Evolutionary conservation across 2,113 vertebrate species (phyloP).

Genomic region (Corvus moneduloides): DNA sequence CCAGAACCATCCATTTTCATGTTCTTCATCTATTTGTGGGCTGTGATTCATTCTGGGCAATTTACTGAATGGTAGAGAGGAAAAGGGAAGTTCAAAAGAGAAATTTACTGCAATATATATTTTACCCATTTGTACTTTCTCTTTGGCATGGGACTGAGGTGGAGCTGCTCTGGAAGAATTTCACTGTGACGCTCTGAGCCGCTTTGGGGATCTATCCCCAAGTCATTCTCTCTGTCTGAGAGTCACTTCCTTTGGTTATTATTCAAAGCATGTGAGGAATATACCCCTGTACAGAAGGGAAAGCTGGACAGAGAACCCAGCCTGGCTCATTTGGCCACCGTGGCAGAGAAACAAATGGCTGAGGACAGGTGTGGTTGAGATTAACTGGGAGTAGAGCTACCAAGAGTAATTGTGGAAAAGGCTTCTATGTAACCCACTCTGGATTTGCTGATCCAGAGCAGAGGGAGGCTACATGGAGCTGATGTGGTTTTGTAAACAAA

Average conservation of each 20-base stretch:
- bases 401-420: background rate
- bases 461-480: background rate
- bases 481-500: background rate
- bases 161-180: background rate
- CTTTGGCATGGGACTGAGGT: background rate
- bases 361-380: background rate
- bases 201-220: background rate
- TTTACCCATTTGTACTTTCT: background rate
- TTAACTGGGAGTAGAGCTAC: background rate
- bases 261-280: background rate
- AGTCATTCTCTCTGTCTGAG: background rate
- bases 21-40: background rate
- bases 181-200: background rate
- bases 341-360: background rate
- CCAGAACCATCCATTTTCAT: background rate
- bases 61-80: background rate
- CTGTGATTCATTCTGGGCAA: conserved; percentile 9
- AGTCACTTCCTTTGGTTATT: background rate
- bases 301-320: background rate
- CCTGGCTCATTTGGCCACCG: background rate
- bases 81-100: background rate
- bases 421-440: background rate
- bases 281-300: background rate
- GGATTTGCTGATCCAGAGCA: background rate
- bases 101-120: background rate